These are phyloP conservation scores for Sesia bembeciformis DNA, from an alignment of 2,888 invertebrate genomes.

Conservation along the genomic window DNA sequence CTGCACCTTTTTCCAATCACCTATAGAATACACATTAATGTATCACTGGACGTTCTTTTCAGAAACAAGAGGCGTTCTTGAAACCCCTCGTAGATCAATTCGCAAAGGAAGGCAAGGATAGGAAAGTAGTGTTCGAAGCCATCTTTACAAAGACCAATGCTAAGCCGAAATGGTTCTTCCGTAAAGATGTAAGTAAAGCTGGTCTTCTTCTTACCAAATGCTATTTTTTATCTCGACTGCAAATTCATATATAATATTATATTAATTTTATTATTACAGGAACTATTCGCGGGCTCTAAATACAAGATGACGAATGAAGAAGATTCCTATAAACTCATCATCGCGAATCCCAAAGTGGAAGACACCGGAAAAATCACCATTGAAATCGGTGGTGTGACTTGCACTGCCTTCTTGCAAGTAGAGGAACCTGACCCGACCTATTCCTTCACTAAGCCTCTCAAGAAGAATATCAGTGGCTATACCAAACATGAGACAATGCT, in stretches of 20 bases:
- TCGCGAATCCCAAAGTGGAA: conserved; percentile 93
- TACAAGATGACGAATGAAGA: conserved; percentile 96
- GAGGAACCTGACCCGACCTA: conserved; percentile 97
- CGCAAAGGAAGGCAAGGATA: conserved; percentile 96
- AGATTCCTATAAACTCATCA: conserved; percentile 92
- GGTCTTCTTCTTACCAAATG: background rate
- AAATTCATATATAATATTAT: background rate
- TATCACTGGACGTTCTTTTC: conserved; percentile 34
- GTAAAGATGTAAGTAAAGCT: conserved; percentile 87
- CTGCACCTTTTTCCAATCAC: conserved; percentile 27
- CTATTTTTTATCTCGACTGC: background rate
- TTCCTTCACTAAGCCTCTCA: conserved; percentile 91
- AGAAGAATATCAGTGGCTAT: conserved; percentile 91
- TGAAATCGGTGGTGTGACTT: conserved; percentile 92
- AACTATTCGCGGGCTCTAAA: conserved; percentile 96
- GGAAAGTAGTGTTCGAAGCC: conserved; percentile 93
- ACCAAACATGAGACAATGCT: conserved; percentile 91
- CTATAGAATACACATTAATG: conserved; percentile 30
- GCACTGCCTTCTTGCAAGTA: conserved; percentile 94
- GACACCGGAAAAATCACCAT: conserved; percentile 98
- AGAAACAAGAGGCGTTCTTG: conserved; percentile 96
- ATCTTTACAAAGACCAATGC: conserved; percentile 97
- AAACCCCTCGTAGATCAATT: conserved; percentile 95
- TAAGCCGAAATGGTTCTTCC: conserved; percentile 93
- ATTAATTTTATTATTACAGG: conserved; percentile 66